Evolutionary conservation across 2,888 invertebrate species (phyloP), one percentile per base, ranked within the genome.

Genomic region (Hydrotaea cyrtoneurina): DNA sequence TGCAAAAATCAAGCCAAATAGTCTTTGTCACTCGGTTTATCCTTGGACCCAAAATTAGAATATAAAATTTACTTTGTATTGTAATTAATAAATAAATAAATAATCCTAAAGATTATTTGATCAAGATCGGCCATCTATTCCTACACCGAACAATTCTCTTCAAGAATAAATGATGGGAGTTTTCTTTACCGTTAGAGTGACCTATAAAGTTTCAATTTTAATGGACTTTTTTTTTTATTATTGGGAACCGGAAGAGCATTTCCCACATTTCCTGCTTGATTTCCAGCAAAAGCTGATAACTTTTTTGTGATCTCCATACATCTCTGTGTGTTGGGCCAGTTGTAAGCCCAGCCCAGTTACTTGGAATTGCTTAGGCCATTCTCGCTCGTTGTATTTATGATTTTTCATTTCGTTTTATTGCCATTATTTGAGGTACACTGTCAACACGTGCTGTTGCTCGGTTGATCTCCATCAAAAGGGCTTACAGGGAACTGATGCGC

Each of bases 361-460:
- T 50, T 50, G 50, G n/a, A 50, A n/a, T 50, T 50, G 13, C 7
- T 39, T n/a, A n/a, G 39, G 11, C 17, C 26, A 8, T 39, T 23
- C 23, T 0, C n/a, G 2, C 4, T 62, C 15, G 5, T 50, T 31
- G 10, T 50, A 17, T 5, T 72, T 55, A 31, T 57, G 31, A 36
- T 53, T 72, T 55, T 55, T 17, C n/a, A n/a, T n/a, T n/a, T n/a
- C n/a, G 19, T 39, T 13, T 17, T 59, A 36, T 31, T 2, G 7
- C 31, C 3, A 39, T 66, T 11, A 66, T 66, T 39, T 39, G 19
- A 39, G 36, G 5, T 66, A 39, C 23, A 13, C 8, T 21, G 0
- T 15, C 0, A 69, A 62, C 66, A 77, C 77, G 77, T 77, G 77
- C 77, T 77, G 66, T 2, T 4, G n/a, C 15, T 55, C 77, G 66